phyloP scores from a whole-genome alignment of 1,140 invertebrate genomes.

The Periplaneta americana region DNA sequence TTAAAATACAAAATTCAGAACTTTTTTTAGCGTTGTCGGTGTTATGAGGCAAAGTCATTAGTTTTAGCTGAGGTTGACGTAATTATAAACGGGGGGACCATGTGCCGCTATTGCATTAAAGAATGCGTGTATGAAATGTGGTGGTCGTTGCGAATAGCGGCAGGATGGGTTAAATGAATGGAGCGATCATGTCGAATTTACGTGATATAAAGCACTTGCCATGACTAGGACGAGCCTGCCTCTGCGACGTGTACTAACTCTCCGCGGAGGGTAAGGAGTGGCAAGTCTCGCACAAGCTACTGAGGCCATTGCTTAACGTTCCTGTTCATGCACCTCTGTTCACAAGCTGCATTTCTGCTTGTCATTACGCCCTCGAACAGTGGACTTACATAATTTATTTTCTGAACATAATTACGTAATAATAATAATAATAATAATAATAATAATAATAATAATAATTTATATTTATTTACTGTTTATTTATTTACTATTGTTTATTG shows the following conservation, averaged over 20 bases:
- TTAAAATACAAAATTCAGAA: background rate
- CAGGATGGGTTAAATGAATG: background rate
- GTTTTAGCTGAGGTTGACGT: background rate
- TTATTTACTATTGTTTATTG: too few species aligned
- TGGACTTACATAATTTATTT: too few species aligned
- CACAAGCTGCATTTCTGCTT: too few species aligned
- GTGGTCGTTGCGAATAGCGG: background rate
- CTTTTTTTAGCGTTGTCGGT: background rate
- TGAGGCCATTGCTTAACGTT: too few species aligned
- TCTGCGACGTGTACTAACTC: background rate
- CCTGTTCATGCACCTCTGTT: too few species aligned
- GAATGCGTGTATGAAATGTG: background rate
- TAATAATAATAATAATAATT: too few species aligned
- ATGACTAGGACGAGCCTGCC: background rate
- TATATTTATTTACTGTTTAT: too few species aligned
- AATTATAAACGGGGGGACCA: background rate
- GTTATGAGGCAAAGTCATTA: background rate
- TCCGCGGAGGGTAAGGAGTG: background rate
- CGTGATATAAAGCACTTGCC: background rate
- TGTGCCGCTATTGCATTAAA: background rate
- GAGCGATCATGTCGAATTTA: background rate
- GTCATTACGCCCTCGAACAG: too few species aligned
- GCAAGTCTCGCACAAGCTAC: background rate
- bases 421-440: too few species aligned
- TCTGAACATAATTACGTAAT: too few species aligned